phyloP scores from a whole-genome alignment of 2,888 invertebrate species.

The Dynastes maya region DNA sequence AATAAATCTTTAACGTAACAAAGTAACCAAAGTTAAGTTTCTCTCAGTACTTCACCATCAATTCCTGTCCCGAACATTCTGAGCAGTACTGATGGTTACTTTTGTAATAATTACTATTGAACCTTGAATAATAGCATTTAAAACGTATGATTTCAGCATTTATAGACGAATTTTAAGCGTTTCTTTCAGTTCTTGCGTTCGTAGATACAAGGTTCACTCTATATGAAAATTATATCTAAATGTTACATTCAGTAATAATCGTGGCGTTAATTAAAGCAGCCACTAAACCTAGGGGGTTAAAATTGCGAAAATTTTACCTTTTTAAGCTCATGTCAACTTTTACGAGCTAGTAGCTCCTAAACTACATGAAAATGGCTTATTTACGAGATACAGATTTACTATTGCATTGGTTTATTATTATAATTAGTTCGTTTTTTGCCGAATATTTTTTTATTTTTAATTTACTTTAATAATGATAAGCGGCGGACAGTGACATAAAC shows the following conservation, averaged over 20 bases:
- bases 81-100: conserved; percentile 11
- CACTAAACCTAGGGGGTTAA: conserved; percentile 33
- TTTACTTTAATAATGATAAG: too few relatives aligned
- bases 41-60: conserved; percentile 15
- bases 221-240: conserved; percentile 15
- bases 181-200: not conserved
- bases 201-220: conserved; percentile 13
- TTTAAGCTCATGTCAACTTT: conserved; percentile 5
- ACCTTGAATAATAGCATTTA: conserved; percentile 9
- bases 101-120: conserved; percentile 1
- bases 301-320: conserved; percentile 41
- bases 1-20: conserved; percentile 42
- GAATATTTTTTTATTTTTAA: too few relatives aligned
- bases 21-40: conserved; percentile 45
- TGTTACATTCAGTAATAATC: conserved; percentile 24
- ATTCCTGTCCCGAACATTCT: conserved; percentile 12
- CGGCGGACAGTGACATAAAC: too few relatives aligned
- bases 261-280: conserved; percentile 23
- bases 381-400: not conserved
- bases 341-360: conserved; percentile 15
- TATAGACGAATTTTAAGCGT: not conserved
- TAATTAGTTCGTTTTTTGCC: too few relatives aligned
- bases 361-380: conserved; percentile 1
- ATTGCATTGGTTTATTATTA: too few relatives aligned
- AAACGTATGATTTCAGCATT: conserved; percentile 12